Base-by-base conservation (phyloP, 1,140 invertebrate species). In the Philaenus spumarius region DNA sequence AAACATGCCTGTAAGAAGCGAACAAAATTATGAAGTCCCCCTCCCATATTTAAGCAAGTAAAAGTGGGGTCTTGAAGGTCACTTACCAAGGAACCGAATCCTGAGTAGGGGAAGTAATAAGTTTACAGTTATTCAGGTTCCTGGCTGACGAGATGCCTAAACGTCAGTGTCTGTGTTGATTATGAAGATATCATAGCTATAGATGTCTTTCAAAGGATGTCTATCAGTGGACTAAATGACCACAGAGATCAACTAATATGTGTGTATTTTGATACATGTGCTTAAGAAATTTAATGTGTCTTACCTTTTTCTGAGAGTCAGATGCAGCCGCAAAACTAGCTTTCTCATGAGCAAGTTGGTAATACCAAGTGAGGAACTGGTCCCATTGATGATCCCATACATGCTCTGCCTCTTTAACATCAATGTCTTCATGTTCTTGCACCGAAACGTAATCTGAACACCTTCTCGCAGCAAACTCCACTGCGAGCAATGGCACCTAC, bases 341-440 rank as follows among this genome's bases (percentile, higher is more conserved):
- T 59, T 80, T 78, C 63, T 84, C 77, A 68, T 89, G 85, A 51
- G 83, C 80, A 24, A 89, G 68, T 23, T 80, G 74, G 70, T 89
- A 85, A 72, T 85, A 89, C 72, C 86, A 81, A 1, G 80, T 81
- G 11, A 94, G 79, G 66, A 93, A 91, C 64, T 87, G 82, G 61
- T 92, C 87, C 91, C 91, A 94, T 69, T 93, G 87, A 62, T 87
- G 83, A 59, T 86, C 82, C 85, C 85, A 89, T 15, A 90, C 74
- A 63, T 79, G 78, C 48, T 81, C 77, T 61, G 73, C 71, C 37
- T 78, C 73, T n/a, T 83, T 81, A 23, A 81, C 80, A 73, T 95
- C 93, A 39, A 95, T 89, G 68, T 95, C 92, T 66, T 89, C 85
- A 72, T 95, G 90, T 24, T 84, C 81, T 59, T 84, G 81, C 61